Evolutionary conservation across 2,113 vertebrate genomes (phyloP).

Genomic region (Heterocephalus glaber): DNA sequence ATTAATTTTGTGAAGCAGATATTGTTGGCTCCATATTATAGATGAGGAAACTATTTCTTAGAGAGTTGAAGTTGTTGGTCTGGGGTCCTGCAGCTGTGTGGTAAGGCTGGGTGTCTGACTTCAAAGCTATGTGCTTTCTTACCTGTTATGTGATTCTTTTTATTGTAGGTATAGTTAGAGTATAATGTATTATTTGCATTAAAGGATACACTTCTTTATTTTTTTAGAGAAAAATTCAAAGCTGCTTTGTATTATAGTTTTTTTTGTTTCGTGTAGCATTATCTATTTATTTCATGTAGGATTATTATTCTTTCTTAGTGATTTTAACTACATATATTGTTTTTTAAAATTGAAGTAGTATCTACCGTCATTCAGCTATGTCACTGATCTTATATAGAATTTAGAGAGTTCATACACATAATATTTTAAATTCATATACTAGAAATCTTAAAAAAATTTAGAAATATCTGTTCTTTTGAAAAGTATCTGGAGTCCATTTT

Average conservation of each 20-base stretch:
- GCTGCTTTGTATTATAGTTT: neutral
- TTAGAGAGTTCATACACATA: neutral
- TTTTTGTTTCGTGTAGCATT: slow-evolving; percentile 1
- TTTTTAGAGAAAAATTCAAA: slow-evolving; percentile 50
- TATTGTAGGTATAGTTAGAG: neutral
- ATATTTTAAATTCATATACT: slow-evolving; percentile 44
- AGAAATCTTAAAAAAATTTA: slow-evolving; percentile 24
- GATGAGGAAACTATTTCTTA: slow-evolving; percentile 21
- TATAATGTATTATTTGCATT: slow-evolving; percentile 12
- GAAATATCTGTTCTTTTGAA: neutral
- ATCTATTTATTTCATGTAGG: neutral
- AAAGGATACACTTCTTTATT: neutral
- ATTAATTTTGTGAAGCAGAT: slow-evolving; percentile 32
- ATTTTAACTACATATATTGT: neutral
- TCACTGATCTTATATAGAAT: neutral
- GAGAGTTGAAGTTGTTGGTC: slow-evolving; percentile 7
- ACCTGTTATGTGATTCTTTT: neutral
- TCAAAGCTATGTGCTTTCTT: neutral
- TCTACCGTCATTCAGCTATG: neutral
- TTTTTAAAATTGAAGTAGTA: slow-evolving; percentile 8
- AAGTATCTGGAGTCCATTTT: slow-evolving; percentile 11
- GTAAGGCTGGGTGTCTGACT: neutral
- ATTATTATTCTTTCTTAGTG: slow-evolving; percentile 6
- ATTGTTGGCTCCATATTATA: slow-evolving; percentile 37
- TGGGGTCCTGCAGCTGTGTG: neutral